Evolutionary conservation across 2,888 invertebrate species (phyloP).

Genomic region (Polyommatus iphigenia): DNA sequence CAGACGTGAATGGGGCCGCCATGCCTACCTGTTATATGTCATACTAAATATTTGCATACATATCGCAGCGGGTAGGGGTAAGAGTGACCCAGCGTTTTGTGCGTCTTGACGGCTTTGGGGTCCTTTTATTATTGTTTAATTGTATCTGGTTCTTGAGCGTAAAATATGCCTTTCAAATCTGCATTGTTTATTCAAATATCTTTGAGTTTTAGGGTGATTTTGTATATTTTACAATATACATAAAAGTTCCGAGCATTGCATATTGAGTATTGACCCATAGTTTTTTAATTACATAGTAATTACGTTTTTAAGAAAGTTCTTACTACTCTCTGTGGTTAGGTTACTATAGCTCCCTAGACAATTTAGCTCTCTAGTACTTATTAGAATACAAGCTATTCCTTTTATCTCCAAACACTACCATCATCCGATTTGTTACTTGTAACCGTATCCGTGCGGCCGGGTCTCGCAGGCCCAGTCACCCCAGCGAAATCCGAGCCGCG

Average conservation of each 20-base stretch:
- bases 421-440: not conserved
- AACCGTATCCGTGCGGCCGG: conserved; percentile 38
- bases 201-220: not conserved
- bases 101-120: not conserved
- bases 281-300: too few relatives aligned
- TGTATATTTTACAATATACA: too few relatives aligned
- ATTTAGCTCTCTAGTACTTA: not conserved
- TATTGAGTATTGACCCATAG: too few relatives aligned
- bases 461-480: conserved; percentile 45
- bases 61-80: conserved; percentile 58
- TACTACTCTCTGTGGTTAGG: not conserved
- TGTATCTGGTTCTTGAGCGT: not conserved
- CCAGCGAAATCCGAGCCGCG: conserved; percentile 68
- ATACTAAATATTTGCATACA: conserved; percentile 77
- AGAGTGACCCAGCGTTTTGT: conserved; percentile 42
- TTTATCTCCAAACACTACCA: not conserved
- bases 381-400: not conserved
- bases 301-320: too few relatives aligned
- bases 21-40: conserved; percentile 68
- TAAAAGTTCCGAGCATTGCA: too few relatives aligned
- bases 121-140: not conserved
- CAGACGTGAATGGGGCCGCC: conserved; percentile 71
- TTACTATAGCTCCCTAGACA: not conserved
- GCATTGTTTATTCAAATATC: not conserved
- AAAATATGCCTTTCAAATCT: not conserved